phyloP scores from a whole-genome alignment of 2,888 invertebrate genomes.

The Strigamia maritima region DNA sequence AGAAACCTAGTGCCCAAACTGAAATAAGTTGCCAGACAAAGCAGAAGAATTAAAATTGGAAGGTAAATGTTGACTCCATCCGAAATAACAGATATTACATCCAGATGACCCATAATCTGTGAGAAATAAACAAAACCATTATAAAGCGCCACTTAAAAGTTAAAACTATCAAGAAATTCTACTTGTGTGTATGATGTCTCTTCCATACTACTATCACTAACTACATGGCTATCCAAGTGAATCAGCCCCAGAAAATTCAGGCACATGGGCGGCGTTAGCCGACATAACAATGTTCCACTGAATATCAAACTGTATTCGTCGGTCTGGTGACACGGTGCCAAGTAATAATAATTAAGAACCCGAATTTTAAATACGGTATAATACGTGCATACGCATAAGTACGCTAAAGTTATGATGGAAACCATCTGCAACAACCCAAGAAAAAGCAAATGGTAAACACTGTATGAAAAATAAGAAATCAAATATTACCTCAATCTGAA shows the following conservation, averaged over 20 bases:
- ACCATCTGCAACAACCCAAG: conserved; percentile 62
- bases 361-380: conserved; percentile 95
- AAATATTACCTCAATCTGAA: conserved; percentile 78
- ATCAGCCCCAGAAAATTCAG: conserved; percentile 95
- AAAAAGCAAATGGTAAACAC: background rate
- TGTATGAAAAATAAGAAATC: background rate
- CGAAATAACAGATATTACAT: conserved; percentile 91
- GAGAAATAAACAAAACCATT: background rate
- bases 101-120: conserved; percentile 98
- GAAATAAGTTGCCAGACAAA: conserved; percentile 91
- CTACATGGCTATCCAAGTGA: conserved; percentile 96
- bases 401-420: conserved; percentile 85
- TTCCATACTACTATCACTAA: conserved; percentile 65
- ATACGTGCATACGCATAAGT: conserved; percentile 96
- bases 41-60: conserved; percentile 89
- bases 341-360: conserved; percentile 91
- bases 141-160: background rate
- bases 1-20: conserved; percentile 86
- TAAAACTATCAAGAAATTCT: background rate
- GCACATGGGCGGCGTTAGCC: conserved; percentile 96
- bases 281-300: conserved; percentile 95
- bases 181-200: conserved; percentile 90
- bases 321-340: conserved; percentile 96
- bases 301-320: conserved; percentile 98
- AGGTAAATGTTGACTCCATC: conserved; percentile 99